Evolutionary conservation across 53 echinoderm and acorn worm genomes (phyloP).

Genomic region (Hippasteria phrygiana): DNA sequence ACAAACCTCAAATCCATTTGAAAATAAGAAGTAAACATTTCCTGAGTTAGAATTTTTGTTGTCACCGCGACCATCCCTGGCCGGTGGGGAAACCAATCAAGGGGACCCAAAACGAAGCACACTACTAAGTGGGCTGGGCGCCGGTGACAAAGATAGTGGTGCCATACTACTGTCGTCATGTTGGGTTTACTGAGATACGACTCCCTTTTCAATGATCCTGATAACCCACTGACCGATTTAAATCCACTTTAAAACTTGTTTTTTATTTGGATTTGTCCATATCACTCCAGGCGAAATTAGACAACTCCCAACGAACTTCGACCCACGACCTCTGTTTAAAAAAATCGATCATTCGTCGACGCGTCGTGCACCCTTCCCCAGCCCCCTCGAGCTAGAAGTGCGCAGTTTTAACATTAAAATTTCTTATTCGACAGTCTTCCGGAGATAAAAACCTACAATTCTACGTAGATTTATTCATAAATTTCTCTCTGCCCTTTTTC

Average conservation of each 20-base stretch:
- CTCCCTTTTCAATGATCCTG: not conserved
- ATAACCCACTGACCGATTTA: not conserved
- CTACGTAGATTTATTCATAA: not conserved
- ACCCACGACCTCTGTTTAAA: not conserved
- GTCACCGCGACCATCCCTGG: not conserved
- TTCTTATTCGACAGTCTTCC: not conserved
- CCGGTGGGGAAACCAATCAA: no score
- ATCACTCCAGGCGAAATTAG: not conserved
- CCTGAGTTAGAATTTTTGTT: not conserved
- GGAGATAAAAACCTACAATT: not conserved
- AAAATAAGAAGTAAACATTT: conserved; percentile 8
- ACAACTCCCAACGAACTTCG: not conserved
- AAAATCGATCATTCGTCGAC: no score
- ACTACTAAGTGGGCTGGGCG: no score
- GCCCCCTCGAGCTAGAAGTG: no score
- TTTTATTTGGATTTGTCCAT: not conserved
- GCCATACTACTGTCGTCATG: not conserved
- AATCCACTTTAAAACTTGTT: not conserved
- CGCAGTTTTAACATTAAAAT: not conserved
- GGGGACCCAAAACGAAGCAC: no score
- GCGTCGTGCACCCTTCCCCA: no score
- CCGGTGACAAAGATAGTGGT: not conserved
- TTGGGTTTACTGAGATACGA: not conserved
- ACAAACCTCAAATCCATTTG: not conserved
- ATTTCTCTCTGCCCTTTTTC: not conserved